Conservation (phyloP, 2,888 invertebrate species). For the Dione vanillae region DNA sequence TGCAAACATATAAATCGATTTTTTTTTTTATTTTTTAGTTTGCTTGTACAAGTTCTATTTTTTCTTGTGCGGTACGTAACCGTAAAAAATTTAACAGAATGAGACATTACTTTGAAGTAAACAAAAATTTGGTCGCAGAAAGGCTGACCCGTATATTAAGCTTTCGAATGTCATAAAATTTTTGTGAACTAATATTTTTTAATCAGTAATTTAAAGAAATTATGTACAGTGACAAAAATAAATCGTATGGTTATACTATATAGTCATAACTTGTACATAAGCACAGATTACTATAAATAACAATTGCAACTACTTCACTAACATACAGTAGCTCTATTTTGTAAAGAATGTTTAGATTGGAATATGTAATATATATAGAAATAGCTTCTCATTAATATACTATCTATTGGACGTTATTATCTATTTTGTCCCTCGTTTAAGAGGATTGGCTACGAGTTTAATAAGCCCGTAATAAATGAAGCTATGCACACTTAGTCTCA, state of each 20-base stretch:
- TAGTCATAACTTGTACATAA: constrained; percentile 1
- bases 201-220: neutral
- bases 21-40: no score
- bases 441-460: constrained; percentile 28
- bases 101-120: no score
- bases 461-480: constrained; percentile 32
- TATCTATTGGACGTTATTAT: constrained; percentile 13
- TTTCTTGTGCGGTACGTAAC: no score
- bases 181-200: neutral
- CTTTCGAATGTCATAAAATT: neutral
- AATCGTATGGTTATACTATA: neutral
- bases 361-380: neutral
- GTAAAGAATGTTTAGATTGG: constrained; percentile 6
- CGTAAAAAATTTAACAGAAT: no score
- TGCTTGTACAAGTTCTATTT: no score
- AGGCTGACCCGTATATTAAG: neutral
- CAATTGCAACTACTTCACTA: neutral
- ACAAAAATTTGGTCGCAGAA: no score
- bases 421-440: constrained; percentile 14
- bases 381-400: constrained; percentile 13
- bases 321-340: constrained; percentile 12
- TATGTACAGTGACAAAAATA: neutral
- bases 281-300: neutral
- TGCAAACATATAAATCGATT: no score
- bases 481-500: constrained; percentile 30